A percentile compares a stretch with the other conserved stretches of the same genome.
phyloP scores from a whole-genome alignment of 2,113 vertebrate genomes.

The Rhynchomys soricoides region DNA sequence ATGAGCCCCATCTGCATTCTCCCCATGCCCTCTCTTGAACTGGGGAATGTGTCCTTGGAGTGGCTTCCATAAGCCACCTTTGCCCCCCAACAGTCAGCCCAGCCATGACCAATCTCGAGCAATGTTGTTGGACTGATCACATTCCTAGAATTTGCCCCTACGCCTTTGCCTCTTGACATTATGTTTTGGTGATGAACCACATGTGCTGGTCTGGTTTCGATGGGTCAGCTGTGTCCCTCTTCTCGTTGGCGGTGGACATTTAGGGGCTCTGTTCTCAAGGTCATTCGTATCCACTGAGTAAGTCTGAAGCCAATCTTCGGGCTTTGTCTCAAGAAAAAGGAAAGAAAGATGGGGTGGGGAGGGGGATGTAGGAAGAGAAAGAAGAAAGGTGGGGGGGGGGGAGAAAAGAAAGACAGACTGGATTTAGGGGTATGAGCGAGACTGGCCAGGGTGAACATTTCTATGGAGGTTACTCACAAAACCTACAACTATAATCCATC shows the following conservation, averaged over 20 bases:
- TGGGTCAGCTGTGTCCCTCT: rapidly evolving
- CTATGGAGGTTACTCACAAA: neutral
- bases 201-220: rapidly evolving
- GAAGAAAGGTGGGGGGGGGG: neutral
- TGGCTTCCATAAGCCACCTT: too few species aligned
- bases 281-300: neutral
- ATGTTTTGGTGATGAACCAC: rapidly evolving
- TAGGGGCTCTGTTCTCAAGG: neutral
- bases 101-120: rapidly evolving
- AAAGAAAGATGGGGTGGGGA: too few species aligned
- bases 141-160: neutral
- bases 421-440: neutral
- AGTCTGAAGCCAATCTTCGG: neutral
- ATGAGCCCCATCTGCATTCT: rapidly evolving
- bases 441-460: neutral
- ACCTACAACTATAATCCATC: rapidly evolving
- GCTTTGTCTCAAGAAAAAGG: neutral
- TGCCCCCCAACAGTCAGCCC: neutral
- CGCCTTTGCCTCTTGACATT: rapidly evolving
- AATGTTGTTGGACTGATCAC: rapidly evolving
- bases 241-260: too few species aligned
- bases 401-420: neutral
- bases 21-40: neutral
- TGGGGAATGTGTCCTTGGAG: neutral
- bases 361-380: neutral